Conservation (phyloP, 2,113 vertebrate species). For the Prietella phreatophila region DNA sequence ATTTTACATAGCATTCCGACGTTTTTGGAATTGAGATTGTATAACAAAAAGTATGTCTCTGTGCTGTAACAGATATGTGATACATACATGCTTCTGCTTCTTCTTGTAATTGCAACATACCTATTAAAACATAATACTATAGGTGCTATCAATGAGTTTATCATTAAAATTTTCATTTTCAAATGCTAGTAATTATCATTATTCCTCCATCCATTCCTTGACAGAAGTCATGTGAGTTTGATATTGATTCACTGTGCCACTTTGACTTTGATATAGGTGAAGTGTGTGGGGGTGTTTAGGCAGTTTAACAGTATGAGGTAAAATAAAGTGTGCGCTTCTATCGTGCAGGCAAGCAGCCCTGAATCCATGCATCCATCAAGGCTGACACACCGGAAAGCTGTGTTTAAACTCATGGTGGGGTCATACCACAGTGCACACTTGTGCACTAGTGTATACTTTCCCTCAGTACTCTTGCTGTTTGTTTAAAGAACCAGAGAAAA, state of each 20-base stretch:
- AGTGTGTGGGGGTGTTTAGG: conserved; percentile 27
- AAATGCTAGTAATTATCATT: background rate
- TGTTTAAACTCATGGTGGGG: conserved; percentile 44
- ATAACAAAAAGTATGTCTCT: too few species aligned
- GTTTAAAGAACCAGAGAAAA: conserved; percentile 21
- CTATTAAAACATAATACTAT: background rate
- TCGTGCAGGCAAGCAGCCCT: conserved; percentile 7
- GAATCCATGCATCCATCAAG: conserved; percentile 40
- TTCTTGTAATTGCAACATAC: background rate
- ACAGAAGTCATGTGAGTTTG: conserved; percentile 10
- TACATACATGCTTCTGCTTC: too few species aligned
- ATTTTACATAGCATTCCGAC: too few species aligned
- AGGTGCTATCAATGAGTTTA: background rate
- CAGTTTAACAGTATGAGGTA: background rate
- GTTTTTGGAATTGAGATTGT: too few species aligned
- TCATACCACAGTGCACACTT: background rate
- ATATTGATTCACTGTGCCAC: background rate
- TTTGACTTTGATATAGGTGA: conserved; percentile 22
- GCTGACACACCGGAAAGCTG: conserved; percentile 18
- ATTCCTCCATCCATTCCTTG: background rate
- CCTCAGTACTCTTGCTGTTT: conserved; percentile 3
- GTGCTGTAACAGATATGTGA: too few species aligned
- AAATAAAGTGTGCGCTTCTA: conserved; percentile 18
- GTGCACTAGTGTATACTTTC: conserved; percentile 9
- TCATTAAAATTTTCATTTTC: background rate